phyloP scores from a whole-genome alignment of 2,113 vertebrate species.

The Ictalurus punctatus region DNA sequence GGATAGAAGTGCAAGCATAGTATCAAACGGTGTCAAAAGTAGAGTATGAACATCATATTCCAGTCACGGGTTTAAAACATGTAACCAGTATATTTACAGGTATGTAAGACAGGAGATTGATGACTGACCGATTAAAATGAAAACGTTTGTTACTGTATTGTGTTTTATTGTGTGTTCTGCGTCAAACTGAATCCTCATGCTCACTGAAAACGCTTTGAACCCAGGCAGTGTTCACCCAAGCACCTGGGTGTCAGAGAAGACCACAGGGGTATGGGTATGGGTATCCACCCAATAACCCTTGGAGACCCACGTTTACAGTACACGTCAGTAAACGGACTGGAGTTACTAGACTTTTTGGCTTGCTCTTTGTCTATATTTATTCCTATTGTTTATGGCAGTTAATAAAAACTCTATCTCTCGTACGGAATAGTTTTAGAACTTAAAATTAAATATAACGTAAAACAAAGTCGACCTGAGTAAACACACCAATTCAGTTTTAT shows the following conservation, averaged over 20 bases:
- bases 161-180: not conserved
- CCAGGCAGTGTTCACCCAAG: not conserved
- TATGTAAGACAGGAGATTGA: conserved; percentile 67
- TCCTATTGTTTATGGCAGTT: not conserved
- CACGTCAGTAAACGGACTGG: not conserved
- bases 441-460: no score
- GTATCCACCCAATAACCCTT: not conserved
- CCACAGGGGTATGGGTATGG: not conserved
- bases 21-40: conserved; percentile 45
- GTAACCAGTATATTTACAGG: conserved; percentile 71
- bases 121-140: conserved; percentile 65
- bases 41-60: conserved; percentile 48
- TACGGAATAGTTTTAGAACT: no score
- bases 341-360: not conserved
- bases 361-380: not conserved
- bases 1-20: conserved; percentile 25
- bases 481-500: no score
- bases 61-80: conserved; percentile 61
- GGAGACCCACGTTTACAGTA: not conserved
- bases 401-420: not conserved
- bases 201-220: not conserved
- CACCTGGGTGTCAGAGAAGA: not conserved
- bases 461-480: no score
- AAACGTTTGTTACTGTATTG: conserved; percentile 64
- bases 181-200: not conserved